Evolutionary conservation across 2,797 vertebrate genomes (phyloP).

Genomic region (Gymnodraco acuticeps): DNA sequence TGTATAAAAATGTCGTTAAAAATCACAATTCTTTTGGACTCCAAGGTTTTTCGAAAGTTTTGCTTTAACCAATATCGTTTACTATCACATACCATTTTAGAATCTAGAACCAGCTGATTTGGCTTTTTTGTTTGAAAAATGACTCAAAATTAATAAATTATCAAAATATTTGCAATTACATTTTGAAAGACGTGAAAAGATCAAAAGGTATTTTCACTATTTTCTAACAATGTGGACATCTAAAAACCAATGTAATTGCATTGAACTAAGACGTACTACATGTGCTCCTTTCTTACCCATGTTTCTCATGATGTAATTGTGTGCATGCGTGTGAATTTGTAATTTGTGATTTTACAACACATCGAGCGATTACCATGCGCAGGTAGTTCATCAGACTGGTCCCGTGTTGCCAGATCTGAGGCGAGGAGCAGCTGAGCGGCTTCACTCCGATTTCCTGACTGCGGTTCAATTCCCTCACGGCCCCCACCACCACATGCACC

Average conservation of each 20-base stretch:
- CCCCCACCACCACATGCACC: constrained; percentile 91
- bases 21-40: neutral
- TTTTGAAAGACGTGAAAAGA: no score
- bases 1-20: neutral
- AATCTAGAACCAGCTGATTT: neutral
- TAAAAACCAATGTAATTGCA: no score
- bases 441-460: constrained; percentile 94
- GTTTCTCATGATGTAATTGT: no score
- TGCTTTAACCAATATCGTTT: neutral
- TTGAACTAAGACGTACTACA: no score
- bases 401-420: constrained; percentile 96
- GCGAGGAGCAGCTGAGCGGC: constrained; percentile 91
- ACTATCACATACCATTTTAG: no score
- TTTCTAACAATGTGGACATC: neutral
- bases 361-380: constrained; percentile 86
- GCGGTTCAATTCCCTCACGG: constrained; percentile 91
- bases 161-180: no score
- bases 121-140: neutral
- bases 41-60: neutral
- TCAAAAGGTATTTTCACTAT: no score
- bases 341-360: no score
- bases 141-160: neutral
- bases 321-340: no score
- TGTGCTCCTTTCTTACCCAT: no score
- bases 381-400: constrained; percentile 98